A percentile compares a stretch with the other conserved stretches of the same genome.
phyloP scores from a whole-genome alignment of 2,888 invertebrate species.

The Sussaba pulchella region DNA sequence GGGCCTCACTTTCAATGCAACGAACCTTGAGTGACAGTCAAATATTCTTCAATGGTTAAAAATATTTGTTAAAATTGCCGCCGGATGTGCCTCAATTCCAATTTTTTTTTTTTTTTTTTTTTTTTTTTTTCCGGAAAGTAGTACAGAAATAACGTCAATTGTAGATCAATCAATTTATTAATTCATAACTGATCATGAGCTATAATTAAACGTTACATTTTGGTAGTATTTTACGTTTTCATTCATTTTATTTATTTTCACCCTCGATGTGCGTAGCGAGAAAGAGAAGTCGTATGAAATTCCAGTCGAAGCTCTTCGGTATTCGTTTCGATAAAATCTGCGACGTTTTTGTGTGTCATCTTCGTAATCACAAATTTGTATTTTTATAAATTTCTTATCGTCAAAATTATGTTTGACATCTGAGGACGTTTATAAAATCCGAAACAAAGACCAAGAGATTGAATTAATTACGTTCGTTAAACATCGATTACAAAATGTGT shows the following conservation, averaged over 20 bases:
- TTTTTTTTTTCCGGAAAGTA: not conserved
- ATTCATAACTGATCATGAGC: conserved; percentile 64
- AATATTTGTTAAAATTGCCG: too few species aligned
- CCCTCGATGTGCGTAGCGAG: conserved; percentile 56
- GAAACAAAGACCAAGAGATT: conserved; percentile 34
- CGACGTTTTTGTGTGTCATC: not conserved
- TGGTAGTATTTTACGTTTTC: conserved; percentile 54
- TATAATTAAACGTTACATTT: conserved; percentile 66
- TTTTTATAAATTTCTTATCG: too few species aligned
- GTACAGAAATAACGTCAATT: not conserved
- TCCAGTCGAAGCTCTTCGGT: conserved; percentile 39
- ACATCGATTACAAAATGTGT: conserved; percentile 33
- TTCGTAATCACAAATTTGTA: not conserved
- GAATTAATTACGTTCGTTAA: conserved; percentile 29
- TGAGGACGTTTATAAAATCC: not conserved
- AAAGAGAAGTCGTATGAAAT: conserved; percentile 54
- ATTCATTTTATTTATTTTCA: conserved; percentile 25
- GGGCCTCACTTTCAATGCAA: too few species aligned
- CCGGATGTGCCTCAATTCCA: too few species aligned
- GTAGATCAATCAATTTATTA: conserved; percentile 68
- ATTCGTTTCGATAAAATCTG: conserved; percentile 18
- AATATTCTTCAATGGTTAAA: too few species aligned
- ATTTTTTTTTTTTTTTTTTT: too few species aligned
- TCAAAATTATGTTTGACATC: not conserved
- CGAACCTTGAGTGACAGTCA: too few species aligned